Base-by-base conservation (phyloP, 2,888 invertebrate genomes). In the Lepeophtheirus nordmannii region DNA sequence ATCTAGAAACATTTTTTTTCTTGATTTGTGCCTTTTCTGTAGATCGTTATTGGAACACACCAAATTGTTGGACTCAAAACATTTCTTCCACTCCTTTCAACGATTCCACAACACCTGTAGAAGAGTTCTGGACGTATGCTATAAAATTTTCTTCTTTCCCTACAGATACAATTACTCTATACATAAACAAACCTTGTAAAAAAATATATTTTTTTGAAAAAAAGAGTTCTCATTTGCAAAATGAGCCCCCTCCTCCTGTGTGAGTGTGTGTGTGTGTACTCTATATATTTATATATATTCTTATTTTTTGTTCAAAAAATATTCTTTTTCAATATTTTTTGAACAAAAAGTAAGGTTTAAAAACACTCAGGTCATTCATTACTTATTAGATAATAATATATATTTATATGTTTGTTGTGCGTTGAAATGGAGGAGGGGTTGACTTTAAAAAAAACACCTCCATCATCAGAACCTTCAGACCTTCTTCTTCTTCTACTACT, bases 31-130 rank as follows among this genome's bases (percentile, higher is more conserved):
- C 53, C 53, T 46, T 46, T 46, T 46, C 53, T 46, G 53, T 46
- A 46, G 53, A 46, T 46, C 53, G 53, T 72, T 77, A 79, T 72
- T 86, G 85, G 84, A 86, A 86, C 74, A 82, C 83, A 0, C 73
- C 77, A n/a, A 71, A 74, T 62, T 81, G 81, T 71, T 79, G 74
- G 65, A 46, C 53, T 67, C 58, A 69, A 69, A 67, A 68, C 59
- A 58, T 69, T 69, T 11, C 58, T 68, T 37, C 72, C 58, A 74
- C 73, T 17, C 30, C 46, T 39, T 20, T 67, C 23, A 65, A 41
- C 22, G 39, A 41, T 8, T 63, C 65, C 38, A 75, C 78, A 1
- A 79, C 81, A 5, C 77, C 81, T 1, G 81, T 81, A 7, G 81
- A 81, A 73, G 81, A 81, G 74, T 81, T 77, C 73, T 81, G 81